phyloP scores from a whole-genome alignment of 2,113 vertebrate species.

The Lepisosteus osseus region DNA sequence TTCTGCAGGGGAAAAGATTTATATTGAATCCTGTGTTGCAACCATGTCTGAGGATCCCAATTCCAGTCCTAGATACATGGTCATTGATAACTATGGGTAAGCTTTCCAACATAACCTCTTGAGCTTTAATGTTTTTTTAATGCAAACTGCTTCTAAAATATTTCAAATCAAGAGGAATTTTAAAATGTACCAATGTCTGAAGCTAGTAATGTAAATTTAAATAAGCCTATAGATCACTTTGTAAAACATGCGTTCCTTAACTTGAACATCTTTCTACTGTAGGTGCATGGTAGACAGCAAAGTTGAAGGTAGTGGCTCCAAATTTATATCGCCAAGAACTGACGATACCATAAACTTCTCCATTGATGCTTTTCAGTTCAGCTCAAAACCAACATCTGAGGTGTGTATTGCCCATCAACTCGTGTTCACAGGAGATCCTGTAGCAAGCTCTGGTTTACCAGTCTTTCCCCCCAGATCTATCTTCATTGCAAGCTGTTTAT shows the following conservation, averaged over 20 bases:
- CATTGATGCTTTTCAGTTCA: constrained; percentile 61
- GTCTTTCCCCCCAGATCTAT: constrained; percentile 33
- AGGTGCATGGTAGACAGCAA: constrained; percentile 59
- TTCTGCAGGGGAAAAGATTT: constrained; percentile 40
- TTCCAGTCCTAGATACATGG: constrained; percentile 35
- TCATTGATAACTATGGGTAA: constrained; percentile 61
- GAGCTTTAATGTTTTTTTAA: too few species aligned
- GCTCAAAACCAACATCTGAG: constrained; percentile 41
- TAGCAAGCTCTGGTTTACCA: neutral
- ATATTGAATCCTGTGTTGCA: constrained; percentile 53
- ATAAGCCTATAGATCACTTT: too few species aligned
- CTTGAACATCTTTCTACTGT: too few species aligned
- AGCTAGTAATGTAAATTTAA: too few species aligned
- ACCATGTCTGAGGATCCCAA: constrained; percentile 23
- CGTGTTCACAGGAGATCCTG: neutral
- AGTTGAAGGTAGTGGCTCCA: constrained; percentile 37
- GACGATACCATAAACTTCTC: constrained; percentile 47
- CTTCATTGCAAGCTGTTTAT: constrained; percentile 52
- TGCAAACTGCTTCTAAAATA: too few species aligned
- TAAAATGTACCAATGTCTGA: too few species aligned
- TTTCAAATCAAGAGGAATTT: too few species aligned
- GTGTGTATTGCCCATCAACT: constrained; percentile 22
- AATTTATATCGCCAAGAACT: constrained; percentile 40
- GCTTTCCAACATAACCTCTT: neutral
- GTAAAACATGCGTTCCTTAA: too few species aligned